A percentile compares a stretch with the other conserved stretches of the same genome.
Conservation (phyloP, 2,888 invertebrate genomes). For the Zaprionus lineosus region DNA sequence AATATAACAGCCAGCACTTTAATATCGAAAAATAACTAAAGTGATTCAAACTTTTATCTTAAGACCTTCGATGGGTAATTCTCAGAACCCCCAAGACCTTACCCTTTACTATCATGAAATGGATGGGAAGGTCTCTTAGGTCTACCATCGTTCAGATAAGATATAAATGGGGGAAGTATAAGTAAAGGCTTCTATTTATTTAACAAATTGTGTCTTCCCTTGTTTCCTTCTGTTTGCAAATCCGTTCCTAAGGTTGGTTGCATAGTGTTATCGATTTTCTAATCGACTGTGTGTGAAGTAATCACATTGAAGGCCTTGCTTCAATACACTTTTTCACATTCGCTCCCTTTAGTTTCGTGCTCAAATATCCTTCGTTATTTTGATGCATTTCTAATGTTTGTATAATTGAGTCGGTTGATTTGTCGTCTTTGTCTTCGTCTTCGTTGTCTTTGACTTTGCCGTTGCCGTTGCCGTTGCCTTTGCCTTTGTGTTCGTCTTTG, state of each 20-base stretch:
- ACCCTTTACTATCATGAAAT: too few species aligned
- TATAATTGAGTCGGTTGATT: slow-evolving; percentile 68
- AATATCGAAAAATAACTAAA: too few species aligned
- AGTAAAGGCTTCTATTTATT: slow-evolving; percentile 34
- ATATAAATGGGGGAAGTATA: slow-evolving; percentile 13
- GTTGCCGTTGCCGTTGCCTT: slow-evolving; percentile 7
- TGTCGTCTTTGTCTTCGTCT: neutral
- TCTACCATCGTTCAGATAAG: too few species aligned
- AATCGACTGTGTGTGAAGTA: slow-evolving; percentile 16
- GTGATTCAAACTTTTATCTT: too few species aligned
- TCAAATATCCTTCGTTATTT: slow-evolving; percentile 70
- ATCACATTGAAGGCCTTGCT: slow-evolving; percentile 29
- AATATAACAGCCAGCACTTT: too few species aligned
- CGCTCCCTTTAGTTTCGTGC: slow-evolving; percentile 50
- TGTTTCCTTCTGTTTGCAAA: slow-evolving; percentile 11
- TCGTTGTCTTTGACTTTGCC: slow-evolving; percentile 14
- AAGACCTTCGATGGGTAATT: too few species aligned
- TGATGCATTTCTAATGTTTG: slow-evolving; percentile 74
- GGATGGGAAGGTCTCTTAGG: too few species aligned
- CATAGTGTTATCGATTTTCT: slow-evolving; percentile 46
- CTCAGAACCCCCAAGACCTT: too few species aligned
- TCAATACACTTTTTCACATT: slow-evolving; percentile 22
- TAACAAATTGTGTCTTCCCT: slow-evolving; percentile 14
- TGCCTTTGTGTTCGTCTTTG: neutral
- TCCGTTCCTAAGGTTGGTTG: slow-evolving; percentile 33